Percentiles rank a stretch among this genome's conserved stretches.
Conservation (phyloP, 2,113 vertebrate species). For the Poeciliopsis prolifica region DNA sequence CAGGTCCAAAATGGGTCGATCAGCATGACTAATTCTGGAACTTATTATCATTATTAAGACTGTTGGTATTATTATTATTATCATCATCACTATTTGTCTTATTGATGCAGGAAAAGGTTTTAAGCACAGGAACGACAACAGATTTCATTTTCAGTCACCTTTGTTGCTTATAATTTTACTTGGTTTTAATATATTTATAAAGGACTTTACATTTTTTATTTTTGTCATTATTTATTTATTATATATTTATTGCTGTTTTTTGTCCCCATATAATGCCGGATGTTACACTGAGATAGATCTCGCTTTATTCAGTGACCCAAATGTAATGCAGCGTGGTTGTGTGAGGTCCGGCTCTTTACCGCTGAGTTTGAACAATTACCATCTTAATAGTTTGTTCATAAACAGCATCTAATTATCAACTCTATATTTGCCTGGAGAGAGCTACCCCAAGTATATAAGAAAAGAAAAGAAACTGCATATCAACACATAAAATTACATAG, state of each 20-base stretch:
- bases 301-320: slow-evolving; percentile 40
- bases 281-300: too few relatives aligned
- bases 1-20: too few relatives aligned
- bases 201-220: not conserved
- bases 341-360: slow-evolving; percentile 50
- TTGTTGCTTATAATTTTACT: not conserved
- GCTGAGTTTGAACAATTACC: slow-evolving; percentile 57
- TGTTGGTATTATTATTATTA: too few relatives aligned
- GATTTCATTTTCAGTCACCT: not conserved
- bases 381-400: slow-evolving; percentile 68
- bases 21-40: too few relatives aligned
- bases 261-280: too few relatives aligned
- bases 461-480: slow-evolving; percentile 15
- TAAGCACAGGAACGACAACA: not conserved
- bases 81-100: too few relatives aligned
- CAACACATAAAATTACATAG: slow-evolving; percentile 28
- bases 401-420: slow-evolving; percentile 68
- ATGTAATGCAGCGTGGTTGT: slow-evolving; percentile 51
- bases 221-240: not conserved
- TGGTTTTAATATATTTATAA: not conserved
- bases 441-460: slow-evolving; percentile 31
- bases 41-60: too few relatives aligned
- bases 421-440: slow-evolving; percentile 66
- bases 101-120: too few relatives aligned
- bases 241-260: too few relatives aligned